These are phyloP conservation scores for Drosophila lini DNA, from an alignment of 1,140 invertebrate species.

Conservation along the genomic window DNA sequence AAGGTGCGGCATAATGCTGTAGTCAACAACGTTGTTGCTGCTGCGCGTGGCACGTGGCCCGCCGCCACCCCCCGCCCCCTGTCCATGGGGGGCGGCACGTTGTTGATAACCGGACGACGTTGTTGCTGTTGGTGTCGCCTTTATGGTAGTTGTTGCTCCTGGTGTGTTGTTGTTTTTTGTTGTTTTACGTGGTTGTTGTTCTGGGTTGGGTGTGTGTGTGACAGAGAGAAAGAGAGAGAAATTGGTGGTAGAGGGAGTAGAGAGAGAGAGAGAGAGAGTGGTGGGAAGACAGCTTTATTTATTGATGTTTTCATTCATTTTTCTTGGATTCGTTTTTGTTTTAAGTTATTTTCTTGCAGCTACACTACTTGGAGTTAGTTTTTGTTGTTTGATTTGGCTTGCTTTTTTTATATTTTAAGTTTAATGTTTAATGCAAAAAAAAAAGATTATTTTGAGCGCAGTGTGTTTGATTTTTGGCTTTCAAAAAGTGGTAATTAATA, in stretches of 20 bases:
- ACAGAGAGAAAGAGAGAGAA: constrained; percentile 60
- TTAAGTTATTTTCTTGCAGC: constrained; percentile 65
- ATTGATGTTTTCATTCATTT: constrained; percentile 45
- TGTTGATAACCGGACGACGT: constrained; percentile 68
- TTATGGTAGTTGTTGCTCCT: constrained; percentile 26
- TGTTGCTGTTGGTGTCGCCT: constrained; percentile 62
- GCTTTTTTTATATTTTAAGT: constrained; percentile 26
- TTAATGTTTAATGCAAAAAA: constrained; percentile 57
- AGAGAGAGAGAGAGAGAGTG: constrained; percentile 74
- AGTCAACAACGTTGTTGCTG: constrained; percentile 66
- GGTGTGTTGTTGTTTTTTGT: constrained; percentile 41
- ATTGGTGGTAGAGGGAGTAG: constrained; percentile 29
- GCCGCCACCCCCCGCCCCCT: constrained; percentile 60
- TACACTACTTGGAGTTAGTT: constrained; percentile 79
- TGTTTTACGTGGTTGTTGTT: constrained; percentile 49
- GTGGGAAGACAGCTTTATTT: constrained; percentile 78
- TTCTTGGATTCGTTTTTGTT: constrained; percentile 29
- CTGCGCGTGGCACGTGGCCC: constrained; percentile 73
- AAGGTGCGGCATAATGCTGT: constrained; percentile 49
- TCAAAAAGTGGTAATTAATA: constrained; percentile 31
- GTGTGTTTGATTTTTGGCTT: constrained; percentile 33
- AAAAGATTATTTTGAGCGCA: constrained; percentile 47
- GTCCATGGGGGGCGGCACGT: constrained; percentile 70
- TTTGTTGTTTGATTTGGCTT: constrained; percentile 27
- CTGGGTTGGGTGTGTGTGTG: constrained; percentile 31